Conservation (phyloP, 2,113 vertebrate genomes). For the Capra hircus region DNA sequence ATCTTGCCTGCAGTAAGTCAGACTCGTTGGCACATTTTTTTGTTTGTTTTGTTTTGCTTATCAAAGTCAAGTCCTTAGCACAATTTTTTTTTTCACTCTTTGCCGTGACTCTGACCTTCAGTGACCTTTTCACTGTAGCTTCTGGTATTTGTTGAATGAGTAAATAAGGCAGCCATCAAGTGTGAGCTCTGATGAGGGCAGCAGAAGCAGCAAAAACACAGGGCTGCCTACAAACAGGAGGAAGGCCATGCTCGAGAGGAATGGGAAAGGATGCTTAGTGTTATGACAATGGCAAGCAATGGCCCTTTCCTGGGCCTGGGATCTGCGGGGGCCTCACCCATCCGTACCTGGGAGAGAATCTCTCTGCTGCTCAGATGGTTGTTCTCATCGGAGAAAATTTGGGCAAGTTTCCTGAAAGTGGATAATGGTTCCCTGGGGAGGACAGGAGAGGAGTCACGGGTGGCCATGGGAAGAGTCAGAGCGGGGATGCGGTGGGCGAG, state of each 20-base stretch:
- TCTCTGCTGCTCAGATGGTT: conserved; percentile 86
- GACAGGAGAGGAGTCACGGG: neutral
- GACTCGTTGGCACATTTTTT: neutral
- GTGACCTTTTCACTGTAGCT: neutral
- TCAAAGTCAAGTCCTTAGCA: neutral
- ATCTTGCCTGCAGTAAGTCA: neutral
- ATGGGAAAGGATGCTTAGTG: neutral
- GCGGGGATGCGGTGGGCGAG: neutral
- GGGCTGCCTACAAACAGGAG: neutral
- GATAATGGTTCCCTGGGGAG: conserved; percentile 81
- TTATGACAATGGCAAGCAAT: neutral
- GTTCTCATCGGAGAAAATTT: conserved; percentile 91
- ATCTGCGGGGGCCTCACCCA: neutral
- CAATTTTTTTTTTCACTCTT: no score
- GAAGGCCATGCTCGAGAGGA: neutral
- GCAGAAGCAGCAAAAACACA: neutral
- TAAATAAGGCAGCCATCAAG: neutral
- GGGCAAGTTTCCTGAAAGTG: conserved; percentile 85
- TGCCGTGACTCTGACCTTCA: neutral
- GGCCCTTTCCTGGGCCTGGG: neutral
- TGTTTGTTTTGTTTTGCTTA: neutral
- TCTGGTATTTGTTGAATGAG: conserved; percentile 19
- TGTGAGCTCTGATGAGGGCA: neutral
- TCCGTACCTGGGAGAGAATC: conserved; percentile 84
- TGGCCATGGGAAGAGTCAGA: neutral